A percentile compares a stretch with the other conserved stretches of the same genome.
Conservation (phyloP, 2,113 vertebrate genomes). For the Hypocryptadius cinnamomeus region DNA sequence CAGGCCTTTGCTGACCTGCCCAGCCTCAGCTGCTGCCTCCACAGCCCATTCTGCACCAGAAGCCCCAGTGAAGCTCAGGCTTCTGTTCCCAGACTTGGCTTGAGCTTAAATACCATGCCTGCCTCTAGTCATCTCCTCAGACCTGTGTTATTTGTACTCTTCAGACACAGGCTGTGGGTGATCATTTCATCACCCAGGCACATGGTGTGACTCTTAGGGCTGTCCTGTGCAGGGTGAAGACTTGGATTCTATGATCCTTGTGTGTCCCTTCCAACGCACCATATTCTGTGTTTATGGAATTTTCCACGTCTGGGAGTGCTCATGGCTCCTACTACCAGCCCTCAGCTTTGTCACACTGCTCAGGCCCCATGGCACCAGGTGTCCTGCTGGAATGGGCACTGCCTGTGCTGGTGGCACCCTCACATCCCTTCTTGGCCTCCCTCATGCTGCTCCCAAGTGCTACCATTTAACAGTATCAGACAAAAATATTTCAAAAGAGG, state of each 20-base stretch:
- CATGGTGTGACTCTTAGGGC: not conserved
- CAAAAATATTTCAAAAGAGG: not conserved
- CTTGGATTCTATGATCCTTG: not conserved
- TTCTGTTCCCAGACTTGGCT: not conserved
- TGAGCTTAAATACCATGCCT: not conserved
- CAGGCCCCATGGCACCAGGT: not conserved
- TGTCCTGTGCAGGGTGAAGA: not conserved
- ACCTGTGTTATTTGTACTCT: accelerated
- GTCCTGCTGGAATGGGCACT: no score
- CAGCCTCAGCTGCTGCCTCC: not conserved
- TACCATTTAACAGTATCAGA: not conserved
- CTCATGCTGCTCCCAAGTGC: not conserved
- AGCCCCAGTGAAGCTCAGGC: not conserved
- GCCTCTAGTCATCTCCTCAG: not conserved
- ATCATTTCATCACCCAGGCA: not conserved
- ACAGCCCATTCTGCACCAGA: not conserved
- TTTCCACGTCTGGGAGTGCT: not conserved
- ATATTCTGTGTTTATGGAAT: not conserved
- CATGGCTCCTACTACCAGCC: not conserved
- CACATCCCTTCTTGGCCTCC: not conserved
- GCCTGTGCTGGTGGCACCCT: not conserved
- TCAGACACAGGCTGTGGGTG: not conserved
- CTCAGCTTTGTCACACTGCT: no score
- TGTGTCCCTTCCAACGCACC: not conserved
- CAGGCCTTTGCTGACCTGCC: not conserved